Evolutionary conservation across 2,888 invertebrate species (phyloP), one percentile per base, ranked within the genome.

Genomic region (Kuschelorhynchus macadamiae): DNA sequence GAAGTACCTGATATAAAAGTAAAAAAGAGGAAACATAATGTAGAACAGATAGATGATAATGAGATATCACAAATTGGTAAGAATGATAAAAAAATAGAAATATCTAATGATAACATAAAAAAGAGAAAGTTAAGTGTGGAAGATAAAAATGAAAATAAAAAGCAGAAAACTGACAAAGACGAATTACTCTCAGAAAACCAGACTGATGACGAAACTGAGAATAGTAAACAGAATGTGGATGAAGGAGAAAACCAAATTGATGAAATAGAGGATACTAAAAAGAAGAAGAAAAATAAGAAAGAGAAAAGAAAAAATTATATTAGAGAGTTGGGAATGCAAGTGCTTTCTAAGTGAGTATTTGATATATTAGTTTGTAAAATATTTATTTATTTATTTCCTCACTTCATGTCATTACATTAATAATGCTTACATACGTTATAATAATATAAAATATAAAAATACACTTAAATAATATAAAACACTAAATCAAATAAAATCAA

Each of bases 271-370:
- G 78, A 79, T 61, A 81, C 83, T 39, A 84, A 82, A 76, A 78
- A 82, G 71, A 85, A 84, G 62, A 86, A 85, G 68, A 85, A 84
- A 61, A 83, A 82, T 39, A 84, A 83, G 67, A 84, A 85, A 69
- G 79, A 83, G 9, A 86, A 84, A 68, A 83, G 82, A 65, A 84
- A 81, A 61, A 76, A 81, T 56, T 75, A 76, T 59, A 78, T 84
- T 47, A 82, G 82, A 65, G 84, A 84, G 60, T 70, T 82, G 46
- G 87, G 87, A 16, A 77, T 88, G 44, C 86, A 90, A 82, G 86
- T 92, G 18, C 85, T 92, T 75, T 86, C 91, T 0, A 95, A 94
- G 84, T 86, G 81, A 80, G 81, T 79, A 67, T 46, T 11, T 57
- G 9, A 41, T 41, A 44, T 59, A 12, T 46, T 41, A 12, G 7